Percentiles rank a stretch among this genome's conserved stretches.
These are phyloP conservation scores for Brassicogethes aeneus DNA, from an alignment of 2,888 invertebrate genomes.

Conservation along the genomic window DNA sequence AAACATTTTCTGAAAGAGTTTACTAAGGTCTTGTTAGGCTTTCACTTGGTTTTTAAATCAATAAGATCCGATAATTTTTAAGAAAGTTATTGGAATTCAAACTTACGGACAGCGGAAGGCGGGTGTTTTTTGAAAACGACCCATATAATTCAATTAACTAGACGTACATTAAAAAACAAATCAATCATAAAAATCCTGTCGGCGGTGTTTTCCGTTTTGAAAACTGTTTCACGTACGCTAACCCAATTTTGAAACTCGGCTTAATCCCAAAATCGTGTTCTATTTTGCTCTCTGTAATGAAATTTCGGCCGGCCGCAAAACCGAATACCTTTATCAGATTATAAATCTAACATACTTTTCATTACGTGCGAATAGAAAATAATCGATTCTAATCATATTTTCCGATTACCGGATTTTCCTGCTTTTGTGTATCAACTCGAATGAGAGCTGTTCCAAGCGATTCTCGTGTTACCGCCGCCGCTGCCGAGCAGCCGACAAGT, in stretches of 20 bases:
- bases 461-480: no score
- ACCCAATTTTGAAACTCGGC: constrained; percentile 9
- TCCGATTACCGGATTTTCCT: constrained; percentile 10
- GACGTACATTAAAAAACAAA: no score
- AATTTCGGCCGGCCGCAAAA: constrained; percentile 5
- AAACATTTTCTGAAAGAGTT: no score
- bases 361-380: constrained; percentile 7
- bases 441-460: constrained; percentile 1
- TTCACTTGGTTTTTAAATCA: no score
- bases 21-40: no score
- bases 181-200: constrained; percentile 12
- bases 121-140: no score
- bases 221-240: no score
- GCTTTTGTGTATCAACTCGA: constrained; percentile 5
- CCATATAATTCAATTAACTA: no score
- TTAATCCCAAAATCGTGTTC: background rate
- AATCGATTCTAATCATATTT: constrained; percentile 10
- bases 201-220: constrained; percentile 12
- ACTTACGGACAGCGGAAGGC: no score
- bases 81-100: no score
- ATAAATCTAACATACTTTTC: constrained; percentile 9
- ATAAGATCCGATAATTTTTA: no score
- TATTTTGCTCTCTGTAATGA: constrained; percentile 4
- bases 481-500: no score
- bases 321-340: constrained; percentile 2